phyloP scores from a whole-genome alignment of 2,113 vertebrate species.

The Leptodactylus fuscus region DNA sequence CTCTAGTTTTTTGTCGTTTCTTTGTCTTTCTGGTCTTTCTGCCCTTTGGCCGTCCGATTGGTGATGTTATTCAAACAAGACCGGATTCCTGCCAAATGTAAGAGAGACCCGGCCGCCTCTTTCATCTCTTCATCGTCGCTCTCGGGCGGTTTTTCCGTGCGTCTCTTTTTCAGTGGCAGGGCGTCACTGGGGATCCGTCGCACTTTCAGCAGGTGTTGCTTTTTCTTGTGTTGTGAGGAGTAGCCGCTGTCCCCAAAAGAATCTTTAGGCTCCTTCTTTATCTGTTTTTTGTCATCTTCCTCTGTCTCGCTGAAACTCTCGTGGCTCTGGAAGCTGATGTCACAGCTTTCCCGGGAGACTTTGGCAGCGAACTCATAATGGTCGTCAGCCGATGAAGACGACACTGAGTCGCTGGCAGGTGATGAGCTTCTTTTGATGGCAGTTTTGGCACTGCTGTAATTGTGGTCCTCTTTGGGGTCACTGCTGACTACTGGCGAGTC shows the following conservation, averaged over 20 bases:
- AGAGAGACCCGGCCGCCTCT: slow-evolving; percentile 95
- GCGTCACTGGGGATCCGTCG: slow-evolving; percentile 89
- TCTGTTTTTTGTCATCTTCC: slow-evolving; percentile 84
- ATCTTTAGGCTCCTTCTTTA: slow-evolving; percentile 88
- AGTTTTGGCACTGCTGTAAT: slow-evolving; percentile 93
- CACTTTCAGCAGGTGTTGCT: slow-evolving; percentile 90
- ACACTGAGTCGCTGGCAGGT: slow-evolving; percentile 76
- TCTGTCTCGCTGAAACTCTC: slow-evolving; percentile 85
- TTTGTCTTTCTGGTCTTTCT: slow-evolving; percentile 94
- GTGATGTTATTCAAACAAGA: slow-evolving; percentile 99
- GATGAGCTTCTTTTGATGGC: slow-evolving; percentile 70
- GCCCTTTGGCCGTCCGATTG: slow-evolving; percentile 98
- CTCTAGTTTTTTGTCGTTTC: slow-evolving; percentile 92
- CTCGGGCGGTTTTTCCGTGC: slow-evolving; percentile 91
- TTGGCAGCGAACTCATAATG: slow-evolving; percentile 79
- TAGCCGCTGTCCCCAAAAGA: slow-evolving; percentile 84
- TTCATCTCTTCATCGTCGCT: slow-evolving; percentile 99
- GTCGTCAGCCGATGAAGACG: slow-evolving; percentile 77
- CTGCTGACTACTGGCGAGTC: slow-evolving; percentile 88
- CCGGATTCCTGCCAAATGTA: slow-evolving; percentile 95
- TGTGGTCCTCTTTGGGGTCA: slow-evolving; percentile 95
- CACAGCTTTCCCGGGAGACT: slow-evolving; percentile 77
- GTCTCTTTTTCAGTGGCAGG: slow-evolving; percentile 97
- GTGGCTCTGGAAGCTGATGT: slow-evolving; percentile 79
- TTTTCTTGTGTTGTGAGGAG: slow-evolving; percentile 89